Evolutionary conservation across 2,888 invertebrate species (phyloP).

Genomic region (Apantesis nais): DNA sequence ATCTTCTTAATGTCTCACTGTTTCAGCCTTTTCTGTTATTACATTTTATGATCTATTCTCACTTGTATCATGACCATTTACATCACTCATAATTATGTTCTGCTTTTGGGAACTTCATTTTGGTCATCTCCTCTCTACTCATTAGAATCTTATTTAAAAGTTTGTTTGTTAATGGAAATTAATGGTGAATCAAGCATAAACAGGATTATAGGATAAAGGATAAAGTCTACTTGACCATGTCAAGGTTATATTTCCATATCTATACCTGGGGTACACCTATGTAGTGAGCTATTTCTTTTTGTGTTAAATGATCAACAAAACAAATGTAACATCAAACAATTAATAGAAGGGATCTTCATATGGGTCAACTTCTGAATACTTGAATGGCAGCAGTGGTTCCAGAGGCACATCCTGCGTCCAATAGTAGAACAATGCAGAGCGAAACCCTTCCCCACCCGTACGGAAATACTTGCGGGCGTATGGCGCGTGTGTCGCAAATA

Average conservation of each 20-base stretch:
- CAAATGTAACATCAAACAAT: not conserved
- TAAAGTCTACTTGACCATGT: not conserved
- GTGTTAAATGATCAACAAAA: not conserved
- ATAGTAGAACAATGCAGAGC: constrained; percentile 49
- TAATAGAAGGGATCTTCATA: constrained; percentile 8
- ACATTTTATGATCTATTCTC: not conserved
- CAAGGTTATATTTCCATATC: not conserved
- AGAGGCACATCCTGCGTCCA: constrained; percentile 38
- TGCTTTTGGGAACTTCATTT: not conserved
- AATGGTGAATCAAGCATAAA: not conserved
- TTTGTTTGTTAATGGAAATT: not conserved
- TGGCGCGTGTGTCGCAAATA: constrained; percentile 23
- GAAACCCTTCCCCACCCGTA: constrained; percentile 48
- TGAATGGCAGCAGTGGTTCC: constrained; percentile 14
- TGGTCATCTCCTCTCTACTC: too few species aligned
- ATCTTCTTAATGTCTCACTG: not conserved
- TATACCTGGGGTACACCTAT: not conserved
- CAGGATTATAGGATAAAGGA: not conserved
- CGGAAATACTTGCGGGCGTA: constrained; percentile 44
- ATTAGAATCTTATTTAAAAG: not conserved
- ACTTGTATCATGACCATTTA: not conserved
- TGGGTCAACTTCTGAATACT: not conserved
- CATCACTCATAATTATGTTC: too few species aligned
- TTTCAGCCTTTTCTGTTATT: constrained; percentile 2
- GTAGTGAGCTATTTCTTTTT: too few species aligned